Base-by-base conservation (phyloP, 2,888 invertebrate species). In the Eupithecia tripunctaria region DNA sequence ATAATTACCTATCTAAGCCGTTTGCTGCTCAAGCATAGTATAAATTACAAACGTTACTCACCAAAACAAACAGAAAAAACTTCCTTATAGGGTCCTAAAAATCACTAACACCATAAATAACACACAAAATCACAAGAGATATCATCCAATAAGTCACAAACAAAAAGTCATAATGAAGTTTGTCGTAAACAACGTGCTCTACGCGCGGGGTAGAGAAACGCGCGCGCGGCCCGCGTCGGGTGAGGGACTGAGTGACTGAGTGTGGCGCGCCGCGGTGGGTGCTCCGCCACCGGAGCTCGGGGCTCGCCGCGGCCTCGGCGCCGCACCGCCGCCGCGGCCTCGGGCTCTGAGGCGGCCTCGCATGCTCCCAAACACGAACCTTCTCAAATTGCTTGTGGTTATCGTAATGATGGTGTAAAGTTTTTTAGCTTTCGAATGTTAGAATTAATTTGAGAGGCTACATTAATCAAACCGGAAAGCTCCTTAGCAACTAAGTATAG, bases 101-200 rank as follows among this genome's bases (percentile, higher is more conserved):
- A 79, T 79, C 81, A 83, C 79, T 78, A 78, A 80, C 80, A 83
- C 83, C 80, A 80, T 78, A 77, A 76, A 73, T 68, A 77, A 80
- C 12, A 25, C 51, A 62, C n/a, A 36, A 29, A 12, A 36, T 36
- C 62, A 63, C 62, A 63, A 21, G 4, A 32, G 0, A 0, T n/a
- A 5, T 32, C 10, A 63, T 32, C 18, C 29, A 78, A 75, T 62
- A 64, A 29, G 15, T 32, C 25, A 36, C 21, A 63, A 4, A 21
- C 12, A 63, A 4, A 36, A 38, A 63, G n/a, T 62, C 29, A 14
- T 6, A n/a, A 1, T 10, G 3, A 38, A 64, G 38, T 43, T 43
- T 71, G 62, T 74, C 74, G 74, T 71, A 68, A 71, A n/a, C 8
- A 41, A 15, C 0, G 38, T 7, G 64, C 38, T 25, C 15, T 7